phyloP scores from a whole-genome alignment of 1,140 invertebrate genomes.

The Manduca sexta region DNA sequence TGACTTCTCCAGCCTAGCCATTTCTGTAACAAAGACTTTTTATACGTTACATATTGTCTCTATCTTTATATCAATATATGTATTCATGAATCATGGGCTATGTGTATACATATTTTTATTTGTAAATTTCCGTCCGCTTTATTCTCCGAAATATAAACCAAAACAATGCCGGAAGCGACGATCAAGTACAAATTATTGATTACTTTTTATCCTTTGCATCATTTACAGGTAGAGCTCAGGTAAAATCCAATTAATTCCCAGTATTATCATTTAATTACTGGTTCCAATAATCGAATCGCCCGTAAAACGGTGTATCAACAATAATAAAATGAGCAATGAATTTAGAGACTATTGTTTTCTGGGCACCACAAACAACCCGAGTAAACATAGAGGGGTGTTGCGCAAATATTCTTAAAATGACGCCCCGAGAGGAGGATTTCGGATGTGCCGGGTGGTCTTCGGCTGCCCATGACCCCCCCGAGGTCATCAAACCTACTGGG shows the following conservation, averaged over 20 bases:
- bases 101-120: too few species aligned
- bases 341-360: conserved; percentile 71
- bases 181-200: neutral
- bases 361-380: conserved; percentile 68
- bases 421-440: conserved; percentile 41
- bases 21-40: conserved; percentile 76
- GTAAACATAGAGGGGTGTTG: conserved; percentile 62
- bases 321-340: conserved; percentile 74
- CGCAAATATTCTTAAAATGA: conserved; percentile 73
- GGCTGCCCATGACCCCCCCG: conserved; percentile 38
- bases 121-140: too few species aligned
- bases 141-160: too few species aligned
- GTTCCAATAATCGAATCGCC: conserved; percentile 69
- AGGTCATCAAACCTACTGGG: conserved; percentile 66
- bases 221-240: conserved; percentile 51
- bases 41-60: neutral
- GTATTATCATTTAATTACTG: conserved; percentile 73
- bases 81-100: too few species aligned
- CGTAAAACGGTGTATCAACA: conserved; percentile 71
- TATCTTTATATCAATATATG: neutral
- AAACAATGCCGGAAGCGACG: too few species aligned
- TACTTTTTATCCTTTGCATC: conserved; percentile 12
- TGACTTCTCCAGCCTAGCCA: conserved; percentile 91
- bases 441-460: conserved; percentile 42
- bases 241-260: conserved; percentile 70